phyloP scores from a whole-genome alignment of 2,113 vertebrate genomes.

The Hoplias malabaricus region DNA sequence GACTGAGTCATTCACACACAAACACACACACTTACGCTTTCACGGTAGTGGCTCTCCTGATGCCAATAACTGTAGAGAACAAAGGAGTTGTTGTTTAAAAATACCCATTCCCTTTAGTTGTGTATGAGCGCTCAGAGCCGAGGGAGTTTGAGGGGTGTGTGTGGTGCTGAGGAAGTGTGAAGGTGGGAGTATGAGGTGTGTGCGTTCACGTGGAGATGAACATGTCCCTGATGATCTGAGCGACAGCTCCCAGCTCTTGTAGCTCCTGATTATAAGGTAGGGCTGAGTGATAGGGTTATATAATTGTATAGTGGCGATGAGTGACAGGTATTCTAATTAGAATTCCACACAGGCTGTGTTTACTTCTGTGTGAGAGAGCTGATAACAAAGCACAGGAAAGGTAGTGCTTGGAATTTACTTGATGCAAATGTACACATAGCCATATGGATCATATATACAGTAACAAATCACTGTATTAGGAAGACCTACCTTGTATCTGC shows the following conservation, averaged over 20 bases:
- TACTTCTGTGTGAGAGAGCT: not conserved
- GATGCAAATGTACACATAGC: no score
- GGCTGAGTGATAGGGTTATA: not conserved
- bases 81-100: conserved; percentile 44
- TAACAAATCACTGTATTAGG: no score
- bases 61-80: conserved; percentile 40
- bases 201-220: conserved; percentile 10
- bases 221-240: conserved; percentile 22
- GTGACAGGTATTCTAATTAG: not conserved
- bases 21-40: not conserved
- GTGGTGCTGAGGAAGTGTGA: not conserved
- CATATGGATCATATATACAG: no score
- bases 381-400: no score
- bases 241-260: not conserved
- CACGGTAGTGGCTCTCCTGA: conserved; percentile 33
- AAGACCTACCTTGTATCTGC: no score
- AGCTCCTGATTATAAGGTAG: not conserved
- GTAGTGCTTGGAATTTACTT: no score
- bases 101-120: conserved; percentile 26
- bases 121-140: conserved; percentile 22
- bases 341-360: not conserved
- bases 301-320: not conserved
- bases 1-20: conserved; percentile 10
- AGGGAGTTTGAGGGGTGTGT: conserved; percentile 28
- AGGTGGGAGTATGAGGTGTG: conserved; percentile 31